These are phyloP conservation scores for Drosophila grimshawi DNA, from an alignment of 1,140 invertebrate genomes.

Conservation along the genomic window DNA sequence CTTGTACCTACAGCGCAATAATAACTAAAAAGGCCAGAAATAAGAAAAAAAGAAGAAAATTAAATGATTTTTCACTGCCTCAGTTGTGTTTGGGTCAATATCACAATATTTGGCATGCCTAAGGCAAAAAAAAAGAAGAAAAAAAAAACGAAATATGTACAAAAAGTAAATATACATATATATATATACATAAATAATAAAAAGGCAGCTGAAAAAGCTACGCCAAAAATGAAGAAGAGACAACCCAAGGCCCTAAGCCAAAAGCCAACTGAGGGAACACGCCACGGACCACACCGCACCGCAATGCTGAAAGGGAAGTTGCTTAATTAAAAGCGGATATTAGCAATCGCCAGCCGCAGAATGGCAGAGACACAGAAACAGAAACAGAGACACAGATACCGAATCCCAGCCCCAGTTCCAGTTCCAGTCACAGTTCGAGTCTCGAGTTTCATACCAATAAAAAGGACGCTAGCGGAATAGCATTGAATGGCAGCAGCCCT, in stretches of 20 bases:
- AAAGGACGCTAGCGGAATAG: slow-evolving; percentile 74
- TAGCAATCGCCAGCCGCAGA: slow-evolving; percentile 76
- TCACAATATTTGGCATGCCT: slow-evolving; percentile 51
- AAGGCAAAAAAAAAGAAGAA: neutral
- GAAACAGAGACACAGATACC: no score
- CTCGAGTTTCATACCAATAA: slow-evolving; percentile 55
- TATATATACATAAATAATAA: slow-evolving; percentile 9
- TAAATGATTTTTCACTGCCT: slow-evolving; percentile 12
- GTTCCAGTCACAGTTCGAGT: neutral
- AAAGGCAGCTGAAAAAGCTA: slow-evolving; percentile 10
- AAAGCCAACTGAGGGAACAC: slow-evolving; percentile 27
- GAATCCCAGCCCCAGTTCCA: no score
- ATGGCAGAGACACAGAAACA: neutral
- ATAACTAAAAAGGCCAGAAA: neutral
- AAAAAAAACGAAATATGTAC: neutral
- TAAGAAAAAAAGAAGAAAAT: neutral
- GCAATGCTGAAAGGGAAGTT: slow-evolving; percentile 78
- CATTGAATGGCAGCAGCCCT: slow-evolving; percentile 54
- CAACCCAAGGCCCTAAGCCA: slow-evolving; percentile 38
- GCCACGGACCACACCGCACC: slow-evolving; percentile 40
- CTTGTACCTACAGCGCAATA: neutral
- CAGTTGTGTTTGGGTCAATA: slow-evolving; percentile 58
- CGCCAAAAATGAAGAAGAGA: slow-evolving; percentile 12
- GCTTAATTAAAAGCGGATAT: slow-evolving; percentile 83
- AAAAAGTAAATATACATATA: slow-evolving; percentile 18